Evolutionary conservation across 2,888 invertebrate genomes (phyloP).

Genomic region (Apamea epomidion): DNA sequence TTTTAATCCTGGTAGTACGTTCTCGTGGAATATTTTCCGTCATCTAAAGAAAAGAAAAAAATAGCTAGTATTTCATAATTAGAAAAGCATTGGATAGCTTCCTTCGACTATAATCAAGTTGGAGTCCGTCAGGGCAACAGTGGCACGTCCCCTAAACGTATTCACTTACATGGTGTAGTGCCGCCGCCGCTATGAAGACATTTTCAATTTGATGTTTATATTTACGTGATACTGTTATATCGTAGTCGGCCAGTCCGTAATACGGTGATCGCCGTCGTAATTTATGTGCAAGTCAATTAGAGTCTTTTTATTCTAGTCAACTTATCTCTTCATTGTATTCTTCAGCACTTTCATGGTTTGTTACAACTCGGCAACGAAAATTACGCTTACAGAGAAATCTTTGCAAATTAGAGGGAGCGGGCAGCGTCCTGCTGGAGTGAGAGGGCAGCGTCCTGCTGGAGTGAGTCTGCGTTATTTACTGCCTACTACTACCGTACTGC

Average conservation of each 20-base stretch:
- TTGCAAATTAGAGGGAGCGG: not conserved
- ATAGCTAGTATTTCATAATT: too few species aligned
- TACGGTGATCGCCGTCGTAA: not conserved
- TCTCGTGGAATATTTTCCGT: too few species aligned
- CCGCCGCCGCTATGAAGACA: constrained; percentile 14
- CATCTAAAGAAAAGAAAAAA: too few species aligned
- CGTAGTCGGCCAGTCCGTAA: not conserved
- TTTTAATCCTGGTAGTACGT: too few species aligned
- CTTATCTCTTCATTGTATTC: not conserved
- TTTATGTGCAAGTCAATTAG: not conserved
- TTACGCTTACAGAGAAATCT: not conserved
- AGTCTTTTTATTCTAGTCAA: not conserved
- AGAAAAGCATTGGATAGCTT: too few species aligned
- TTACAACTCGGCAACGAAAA: not conserved
- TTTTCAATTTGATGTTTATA: constrained; percentile 37
- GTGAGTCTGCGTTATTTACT: not conserved
- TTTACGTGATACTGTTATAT: constrained; percentile 14
- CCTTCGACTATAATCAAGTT: not conserved
- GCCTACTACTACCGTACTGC: not conserved
- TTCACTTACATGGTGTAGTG: too few species aligned
- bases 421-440: not conserved
- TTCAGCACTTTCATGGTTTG: not conserved
- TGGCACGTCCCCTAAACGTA: constrained; percentile 2
- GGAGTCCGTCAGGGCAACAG: not conserved
- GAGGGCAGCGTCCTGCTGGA: not conserved